These are phyloP conservation scores for Brachypteracias leptosomus DNA, from an alignment of 2,113 vertebrate species.

Conservation along the genomic window DNA sequence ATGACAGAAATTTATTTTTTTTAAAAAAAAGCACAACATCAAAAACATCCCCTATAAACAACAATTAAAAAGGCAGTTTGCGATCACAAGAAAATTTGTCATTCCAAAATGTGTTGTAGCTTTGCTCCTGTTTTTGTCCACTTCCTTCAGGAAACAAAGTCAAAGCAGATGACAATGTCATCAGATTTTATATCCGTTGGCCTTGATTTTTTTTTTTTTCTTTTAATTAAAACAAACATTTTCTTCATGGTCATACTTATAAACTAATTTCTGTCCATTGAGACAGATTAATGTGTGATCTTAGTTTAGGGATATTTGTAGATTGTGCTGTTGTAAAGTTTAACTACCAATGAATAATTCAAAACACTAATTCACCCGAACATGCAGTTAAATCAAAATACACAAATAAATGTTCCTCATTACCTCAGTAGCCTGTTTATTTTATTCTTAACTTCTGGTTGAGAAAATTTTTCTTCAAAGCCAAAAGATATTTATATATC, in stretches of 20 bases:
- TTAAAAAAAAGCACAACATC: too few relatives aligned
- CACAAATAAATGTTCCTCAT: background rate
- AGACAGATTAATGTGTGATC: background rate
- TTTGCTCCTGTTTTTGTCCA: background rate
- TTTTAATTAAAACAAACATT: background rate
- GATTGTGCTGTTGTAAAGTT: background rate
- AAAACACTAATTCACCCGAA: slow-evolving; percentile 1
- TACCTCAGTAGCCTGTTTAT: background rate
- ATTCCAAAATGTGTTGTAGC: background rate
- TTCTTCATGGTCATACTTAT: background rate
- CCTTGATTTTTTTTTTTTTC: background rate
- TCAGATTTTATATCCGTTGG: background rate
- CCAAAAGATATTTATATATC: background rate
- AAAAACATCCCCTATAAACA: background rate
- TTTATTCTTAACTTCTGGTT: background rate
- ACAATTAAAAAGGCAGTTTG: background rate
- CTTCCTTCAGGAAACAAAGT: background rate
- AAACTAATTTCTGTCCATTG: background rate
- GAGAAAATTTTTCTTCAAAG: slow-evolving; percentile 1
- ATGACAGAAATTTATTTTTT: background rate
- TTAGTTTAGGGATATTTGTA: background rate
- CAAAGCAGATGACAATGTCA: background rate
- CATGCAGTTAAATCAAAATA: background rate
- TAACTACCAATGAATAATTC: background rate
- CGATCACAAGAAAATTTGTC: background rate